phyloP scores from a whole-genome alignment of 2,797 vertebrate species.

The Gallinago solitaria region DNA sequence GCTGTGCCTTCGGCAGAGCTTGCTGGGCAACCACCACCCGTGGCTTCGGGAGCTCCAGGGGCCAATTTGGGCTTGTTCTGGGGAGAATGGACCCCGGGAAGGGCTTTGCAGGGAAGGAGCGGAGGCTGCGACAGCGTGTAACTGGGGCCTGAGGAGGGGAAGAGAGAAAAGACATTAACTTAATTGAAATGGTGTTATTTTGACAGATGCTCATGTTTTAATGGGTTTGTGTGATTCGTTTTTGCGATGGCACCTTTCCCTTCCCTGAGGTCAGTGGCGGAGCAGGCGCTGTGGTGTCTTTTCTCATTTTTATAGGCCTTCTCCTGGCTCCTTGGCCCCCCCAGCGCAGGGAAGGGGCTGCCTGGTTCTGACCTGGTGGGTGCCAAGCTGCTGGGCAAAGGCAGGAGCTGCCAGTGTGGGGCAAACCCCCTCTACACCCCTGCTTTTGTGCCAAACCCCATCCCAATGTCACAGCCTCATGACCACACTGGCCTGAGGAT shows the following conservation, averaged over 20 bases:
- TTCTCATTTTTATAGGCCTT: not conserved
- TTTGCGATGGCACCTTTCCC: not conserved
- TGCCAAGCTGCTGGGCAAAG: fast-evolving
- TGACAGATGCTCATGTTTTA: not conserved
- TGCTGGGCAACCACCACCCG: fast-evolving
- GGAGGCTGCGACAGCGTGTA: not conserved
- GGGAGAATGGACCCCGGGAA: not conserved
- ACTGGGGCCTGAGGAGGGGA: not conserved
- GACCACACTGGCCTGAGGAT: not conserved
- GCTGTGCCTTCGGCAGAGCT: not conserved
- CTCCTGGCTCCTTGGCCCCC: fast-evolving
- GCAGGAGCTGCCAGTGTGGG: not conserved
- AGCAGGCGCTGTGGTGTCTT: not conserved
- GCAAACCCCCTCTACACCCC: fast-evolving
- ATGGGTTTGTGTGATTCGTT: not conserved
- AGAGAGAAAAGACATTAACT: not conserved
- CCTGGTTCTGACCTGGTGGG: not conserved
- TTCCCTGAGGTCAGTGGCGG: not conserved
- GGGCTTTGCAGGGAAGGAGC: not conserved
- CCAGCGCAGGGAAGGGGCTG: not conserved
- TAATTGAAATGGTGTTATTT: not conserved
- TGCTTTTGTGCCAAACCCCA: not conserved
- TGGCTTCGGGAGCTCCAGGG: not conserved
- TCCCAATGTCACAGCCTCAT: fast-evolving
- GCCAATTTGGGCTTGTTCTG: not conserved